phyloP scores from a whole-genome alignment of 2,888 invertebrate genomes.

The Dascillus cervinus region DNA sequence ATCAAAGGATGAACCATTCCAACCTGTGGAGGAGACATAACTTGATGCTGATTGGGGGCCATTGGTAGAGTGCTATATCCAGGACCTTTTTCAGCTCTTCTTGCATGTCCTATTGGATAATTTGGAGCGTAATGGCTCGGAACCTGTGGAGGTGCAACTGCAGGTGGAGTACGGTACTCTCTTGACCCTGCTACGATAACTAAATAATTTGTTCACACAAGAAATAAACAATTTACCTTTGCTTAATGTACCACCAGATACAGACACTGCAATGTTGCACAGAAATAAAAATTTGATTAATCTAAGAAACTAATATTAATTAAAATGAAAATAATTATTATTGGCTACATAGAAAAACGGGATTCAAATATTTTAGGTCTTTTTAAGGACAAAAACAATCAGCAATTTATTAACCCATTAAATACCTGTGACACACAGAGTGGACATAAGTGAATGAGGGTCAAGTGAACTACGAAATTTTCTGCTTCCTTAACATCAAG shows the following conservation, averaged over 20 bases:
- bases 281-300: constrained; percentile 1
- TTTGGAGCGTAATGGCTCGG: constrained; percentile 97
- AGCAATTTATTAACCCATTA: no score
- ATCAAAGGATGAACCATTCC: constrained; percentile 82
- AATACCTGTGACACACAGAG: no score
- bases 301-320: no score
- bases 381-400: no score
- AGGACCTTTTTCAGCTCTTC: constrained; percentile 51
- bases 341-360: no score
- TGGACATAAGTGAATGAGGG: no score
- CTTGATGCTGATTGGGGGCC: constrained; percentile 40
- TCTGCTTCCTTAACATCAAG: no score
- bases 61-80: constrained; percentile 84
- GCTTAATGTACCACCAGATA: constrained; percentile 51
- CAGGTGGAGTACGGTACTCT: constrained; percentile 92
- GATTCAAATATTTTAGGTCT: no score
- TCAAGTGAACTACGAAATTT: no score
- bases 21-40: constrained; percentile 46
- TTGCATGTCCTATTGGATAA: constrained; percentile 77
- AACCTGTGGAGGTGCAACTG: constrained; percentile 91
- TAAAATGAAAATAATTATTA: no score
- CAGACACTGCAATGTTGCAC: constrained; percentile 22
- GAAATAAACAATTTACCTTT: no score
- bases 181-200: constrained; percentile 41
- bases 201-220: no score